Evolutionary conservation across 2,888 invertebrate genomes (phyloP), one percentile per base, ranked within the genome.

Genomic region (Sturmia bella): DNA sequence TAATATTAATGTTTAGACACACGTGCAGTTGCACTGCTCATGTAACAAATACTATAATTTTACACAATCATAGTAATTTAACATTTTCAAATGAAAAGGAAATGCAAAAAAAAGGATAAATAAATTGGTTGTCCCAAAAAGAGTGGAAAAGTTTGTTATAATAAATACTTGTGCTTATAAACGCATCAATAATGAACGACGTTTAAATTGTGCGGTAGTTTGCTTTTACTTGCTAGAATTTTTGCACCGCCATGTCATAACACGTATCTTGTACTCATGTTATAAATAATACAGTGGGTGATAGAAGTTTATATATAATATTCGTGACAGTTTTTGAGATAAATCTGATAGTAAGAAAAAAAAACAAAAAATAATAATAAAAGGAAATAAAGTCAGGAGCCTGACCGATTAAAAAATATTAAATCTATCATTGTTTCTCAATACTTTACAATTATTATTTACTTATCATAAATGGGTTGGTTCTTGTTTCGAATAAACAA

Each of bases 151-250:
- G 56, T 13, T 39, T 7, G 11, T 32, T 50, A 63, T 37, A 43
- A 24, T 24, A 76, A 2, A 45, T 15, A 48, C 32, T 39, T 17
- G 21, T 43, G 54, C 37, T 48, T 43, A 43, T 54, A 43, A 52
- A 69, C 57, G 63, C 63, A 73, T 81, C 69, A 77, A 77, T 80
- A 73, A 74, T 68, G 64, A 81, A 77, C 77, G 81, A 77, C 81
- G 73, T 66, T 80, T 80, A 75, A 52, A 72, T 66, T 59, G 45
- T 41, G 64, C 57, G 32, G 13, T 54, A 37, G 48, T 54, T 68
- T 43, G 21, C 57, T 59, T 17, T 37, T 17, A 15, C 11, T 15
- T 61, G 45, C 52, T 3, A 56, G 19, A 57, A 39, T 70, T 70
- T 77, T 70, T 64, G 57, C 57, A 77, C 57, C 56, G 15, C 64